Conservation (phyloP, 2,797 vertebrate genomes). For the Oryzias dopingdopingensis region DNA sequence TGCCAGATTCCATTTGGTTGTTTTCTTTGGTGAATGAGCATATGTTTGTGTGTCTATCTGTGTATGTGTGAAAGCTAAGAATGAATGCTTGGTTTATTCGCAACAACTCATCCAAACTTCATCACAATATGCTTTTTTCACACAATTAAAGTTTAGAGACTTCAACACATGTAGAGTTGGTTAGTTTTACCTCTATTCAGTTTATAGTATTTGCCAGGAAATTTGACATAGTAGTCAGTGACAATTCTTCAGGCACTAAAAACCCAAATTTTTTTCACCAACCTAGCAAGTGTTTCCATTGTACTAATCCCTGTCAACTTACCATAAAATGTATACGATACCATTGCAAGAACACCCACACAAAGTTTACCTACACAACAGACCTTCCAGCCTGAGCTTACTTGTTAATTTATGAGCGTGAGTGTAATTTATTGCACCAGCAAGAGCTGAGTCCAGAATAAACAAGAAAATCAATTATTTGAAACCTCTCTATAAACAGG, state of each 20-base stretch:
- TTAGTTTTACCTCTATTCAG: too few species aligned
- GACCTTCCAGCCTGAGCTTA: slow-evolving; percentile 27
- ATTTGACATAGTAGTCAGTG: too few species aligned
- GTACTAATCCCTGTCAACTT: slow-evolving; percentile 21
- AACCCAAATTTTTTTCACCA: slow-evolving; percentile 9
- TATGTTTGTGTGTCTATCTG: slow-evolving; percentile 38
- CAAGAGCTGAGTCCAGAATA: slow-evolving; percentile 15
- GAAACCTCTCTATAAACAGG: slow-evolving; percentile 29
- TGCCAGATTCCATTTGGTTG: slow-evolving; percentile 62
- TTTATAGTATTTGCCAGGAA: too few species aligned
- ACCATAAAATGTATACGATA: slow-evolving; percentile 12
- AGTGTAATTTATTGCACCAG: slow-evolving; percentile 28
- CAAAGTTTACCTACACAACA: slow-evolving; percentile 12
- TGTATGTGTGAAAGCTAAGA: slow-evolving; percentile 31
- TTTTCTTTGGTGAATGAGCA: slow-evolving; percentile 55
- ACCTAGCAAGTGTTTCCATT: slow-evolving; percentile 24
- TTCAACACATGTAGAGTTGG: too few species aligned
- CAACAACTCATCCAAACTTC: slow-evolving; percentile 10
- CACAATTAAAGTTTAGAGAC: too few species aligned
- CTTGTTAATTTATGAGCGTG: slow-evolving; percentile 23
- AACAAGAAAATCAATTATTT: slow-evolving; percentile 48
- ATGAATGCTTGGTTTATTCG: slow-evolving; percentile 42
- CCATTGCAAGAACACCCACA: slow-evolving; percentile 16
- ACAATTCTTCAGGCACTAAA: too few species aligned
- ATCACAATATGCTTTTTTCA: slow-evolving; percentile 18